phyloP scores from a whole-genome alignment of 2,888 invertebrate genomes.

The Philhelius pedissequus region DNA sequence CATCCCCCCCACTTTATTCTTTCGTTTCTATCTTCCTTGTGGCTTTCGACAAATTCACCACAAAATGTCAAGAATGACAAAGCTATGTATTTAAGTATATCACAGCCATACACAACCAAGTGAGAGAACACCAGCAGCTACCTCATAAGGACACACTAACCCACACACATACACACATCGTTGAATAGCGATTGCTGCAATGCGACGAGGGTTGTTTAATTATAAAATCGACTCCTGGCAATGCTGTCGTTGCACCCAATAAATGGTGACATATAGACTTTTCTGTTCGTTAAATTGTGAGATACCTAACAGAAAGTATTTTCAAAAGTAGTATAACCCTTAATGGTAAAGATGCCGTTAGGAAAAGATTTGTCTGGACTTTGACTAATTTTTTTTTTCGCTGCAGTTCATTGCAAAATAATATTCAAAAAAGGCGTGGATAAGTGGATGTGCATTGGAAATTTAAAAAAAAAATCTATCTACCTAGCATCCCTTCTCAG shows the following conservation, averaged over 20 bases:
- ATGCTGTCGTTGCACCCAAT: slow-evolving; percentile 22
- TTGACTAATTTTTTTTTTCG: too few species aligned
- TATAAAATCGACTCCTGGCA: slow-evolving; percentile 38
- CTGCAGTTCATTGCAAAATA: too few species aligned
- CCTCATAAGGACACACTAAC: not conserved
- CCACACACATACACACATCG: slow-evolving; percentile 18
- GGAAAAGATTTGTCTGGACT: not conserved
- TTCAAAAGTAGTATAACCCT: too few species aligned
- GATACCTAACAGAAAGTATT: slow-evolving; percentile 4
- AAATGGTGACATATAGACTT: slow-evolving; percentile 35
- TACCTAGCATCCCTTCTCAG: not conserved
- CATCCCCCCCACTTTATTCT: slow-evolving; percentile 71
- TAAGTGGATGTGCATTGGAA: not conserved
- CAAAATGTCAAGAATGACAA: slow-evolving; percentile 79
- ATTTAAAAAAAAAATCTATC: not conserved
- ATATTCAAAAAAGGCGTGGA: too few species aligned
- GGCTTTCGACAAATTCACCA: slow-evolving; percentile 79
- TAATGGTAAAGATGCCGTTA: not conserved
- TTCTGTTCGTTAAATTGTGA: slow-evolving; percentile 21
- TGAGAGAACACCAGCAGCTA: not conserved
- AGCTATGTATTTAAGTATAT: slow-evolving; percentile 57
- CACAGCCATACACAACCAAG: slow-evolving; percentile 42
- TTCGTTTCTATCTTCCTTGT: slow-evolving; percentile 65
- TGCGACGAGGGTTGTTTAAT: not conserved
- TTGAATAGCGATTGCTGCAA: slow-evolving; percentile 62